Evolutionary conservation across 1,140 invertebrate species (phyloP).

Genomic region (Bombus breviceps): DNA sequence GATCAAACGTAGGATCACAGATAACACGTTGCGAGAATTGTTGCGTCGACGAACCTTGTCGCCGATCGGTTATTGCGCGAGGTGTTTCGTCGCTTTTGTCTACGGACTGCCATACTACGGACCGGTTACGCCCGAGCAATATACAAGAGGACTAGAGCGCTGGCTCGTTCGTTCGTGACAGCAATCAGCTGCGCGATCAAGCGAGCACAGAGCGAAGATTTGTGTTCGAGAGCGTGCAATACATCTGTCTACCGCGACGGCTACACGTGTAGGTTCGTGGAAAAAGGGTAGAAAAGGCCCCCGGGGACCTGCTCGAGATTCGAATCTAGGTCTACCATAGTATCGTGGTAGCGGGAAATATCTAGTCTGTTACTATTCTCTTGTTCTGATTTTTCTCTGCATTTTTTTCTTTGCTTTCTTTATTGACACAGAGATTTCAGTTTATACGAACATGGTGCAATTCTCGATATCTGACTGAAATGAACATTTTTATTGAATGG

Average conservation of each 20-base stretch:
- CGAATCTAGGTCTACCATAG: slow-evolving; percentile 36
- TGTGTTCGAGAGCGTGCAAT: slow-evolving; percentile 28
- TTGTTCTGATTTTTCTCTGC: too few species aligned
- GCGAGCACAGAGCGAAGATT: slow-evolving; percentile 20
- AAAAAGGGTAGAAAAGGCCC: slow-evolving; percentile 39
- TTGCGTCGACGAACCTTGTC: background rate
- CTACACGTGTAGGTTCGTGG: slow-evolving; percentile 13
- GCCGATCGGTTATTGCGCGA: slow-evolving; percentile 8
- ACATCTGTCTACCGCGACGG: slow-evolving; percentile 32
- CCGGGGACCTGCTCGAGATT: slow-evolving; percentile 37
- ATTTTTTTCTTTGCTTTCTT: background rate
- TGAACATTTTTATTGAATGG: background rate
- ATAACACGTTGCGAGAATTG: background rate
- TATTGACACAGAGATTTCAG: background rate
- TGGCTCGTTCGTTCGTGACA: slow-evolving; percentile 29
- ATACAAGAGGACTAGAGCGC: background rate
- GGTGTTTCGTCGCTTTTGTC: slow-evolving; percentile 32
- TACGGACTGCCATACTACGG: background rate
- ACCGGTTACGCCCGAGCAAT: slow-evolving; percentile 19
- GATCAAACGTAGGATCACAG: background rate
- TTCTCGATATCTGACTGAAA: background rate
- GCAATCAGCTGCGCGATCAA: slow-evolving; percentile 47
- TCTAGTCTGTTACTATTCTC: background rate
- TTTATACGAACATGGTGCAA: background rate
- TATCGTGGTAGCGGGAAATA: background rate